Evolutionary conservation across 2,888 invertebrate species (phyloP), one percentile per base, ranked within the genome.

Genomic region (Ptilodon capucinus): DNA sequence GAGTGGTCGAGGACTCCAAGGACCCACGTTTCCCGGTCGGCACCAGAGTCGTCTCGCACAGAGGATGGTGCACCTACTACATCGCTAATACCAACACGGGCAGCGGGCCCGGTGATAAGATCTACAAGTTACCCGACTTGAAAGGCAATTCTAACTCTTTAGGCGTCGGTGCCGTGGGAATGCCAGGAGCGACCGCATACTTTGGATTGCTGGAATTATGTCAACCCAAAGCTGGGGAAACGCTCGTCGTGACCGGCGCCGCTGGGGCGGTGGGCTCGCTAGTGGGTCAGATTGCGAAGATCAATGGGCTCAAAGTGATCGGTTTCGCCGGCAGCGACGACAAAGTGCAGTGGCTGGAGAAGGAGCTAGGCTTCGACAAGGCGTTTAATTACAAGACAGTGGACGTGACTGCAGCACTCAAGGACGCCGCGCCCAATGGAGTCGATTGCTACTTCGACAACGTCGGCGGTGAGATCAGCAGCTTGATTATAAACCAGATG

Each of bases 381-480:
- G 94, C 92, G 2, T 93, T 94, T 57, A 95, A 95, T 81, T 95
- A 95, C 76, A 95, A 95, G 76, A 93, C 90, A 11, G 87, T 51
- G 4, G 59, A 68, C 30, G 40, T 79, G 14, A 74, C 93, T 57
- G 60, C 93, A 9, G 92, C 91, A 7, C 77, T 96, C 17, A 91
- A 91, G 14, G 35, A 48, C 56, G 68, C 67, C 4, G 68, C 68
- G 2, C 94, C 95, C 0, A 81, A 94, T n/a, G 95, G 95, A 9
- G 82, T 95, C 0, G 95, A 95, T 69, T 94, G 94, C 66, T 95
- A 93, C 71, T 95, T 95, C 72, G 95, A 95, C 70, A 95, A 95
- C 74, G 95, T 94, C 13, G 94, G 94, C 21, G 94, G 94, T 5
- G 92, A 93, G 47, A 86, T 94, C 16, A 92, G 93, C 38, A 90